Base-by-base conservation (phyloP, 2,888 invertebrate genomes). In the Sericinus montela region DNA sequence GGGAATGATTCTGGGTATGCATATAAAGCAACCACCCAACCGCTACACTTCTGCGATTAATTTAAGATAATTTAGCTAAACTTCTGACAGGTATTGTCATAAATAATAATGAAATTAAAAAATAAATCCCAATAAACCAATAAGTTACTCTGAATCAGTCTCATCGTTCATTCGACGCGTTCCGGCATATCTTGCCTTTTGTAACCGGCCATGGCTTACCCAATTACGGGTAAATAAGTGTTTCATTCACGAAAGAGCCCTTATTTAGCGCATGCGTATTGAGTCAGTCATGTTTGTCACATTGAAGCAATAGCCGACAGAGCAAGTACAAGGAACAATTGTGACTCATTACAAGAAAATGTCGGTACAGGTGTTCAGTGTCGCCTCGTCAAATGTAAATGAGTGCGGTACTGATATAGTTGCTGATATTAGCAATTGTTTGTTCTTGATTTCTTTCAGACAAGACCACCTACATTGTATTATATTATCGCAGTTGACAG, bases 151-250 rank as follows among this genome's bases (percentile, higher is more conserved):
- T 11, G 32, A 32, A 32, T 32, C 32, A 32, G 11, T 29, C 29
- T 10, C 29, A 4, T 29, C n/a, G 11, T 32, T 7, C 32, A 11
- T 11, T 9, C n/a, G 32, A 13, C 48, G 57, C 75, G 75, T 83
- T 82, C 84, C 79, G 78, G 75, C 78, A 81, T 80, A 76, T 72
- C 73, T 74, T 73, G 63, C 80, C 81, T 71, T 82, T 71, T 76
- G 58, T 39, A 34, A 32, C 34, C 30, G 40, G 74, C 75, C 79
- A 63, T 77, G 78, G 57, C 62, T 54, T 69, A 56, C 46, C 84
- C 82, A 68, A 71, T 63, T 78, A 80, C 67, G 80, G 84, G 67
- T 66, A 80, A 73, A 80, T 76, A 74, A 70, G 70, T 53, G 67
- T 74, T 75, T 73, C 69, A 75, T 73, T 72, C 67, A 59, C 69